phyloP scores from a whole-genome alignment of 2,888 invertebrate species.

The Barypeithes pellucidus region DNA sequence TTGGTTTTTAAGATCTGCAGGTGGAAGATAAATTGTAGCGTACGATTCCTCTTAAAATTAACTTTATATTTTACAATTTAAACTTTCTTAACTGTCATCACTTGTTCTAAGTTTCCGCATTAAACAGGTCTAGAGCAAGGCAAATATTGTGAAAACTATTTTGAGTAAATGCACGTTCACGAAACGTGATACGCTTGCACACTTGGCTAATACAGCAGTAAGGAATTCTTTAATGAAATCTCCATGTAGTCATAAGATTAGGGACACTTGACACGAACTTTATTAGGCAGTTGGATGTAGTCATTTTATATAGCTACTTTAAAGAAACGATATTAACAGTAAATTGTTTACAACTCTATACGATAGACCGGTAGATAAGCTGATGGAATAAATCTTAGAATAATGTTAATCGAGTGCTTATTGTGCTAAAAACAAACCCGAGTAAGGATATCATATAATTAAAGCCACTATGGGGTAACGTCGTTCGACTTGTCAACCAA shows the following conservation, averaged over 20 bases:
- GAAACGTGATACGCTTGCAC: constrained; percentile 21
- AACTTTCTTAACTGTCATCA: constrained; percentile 10
- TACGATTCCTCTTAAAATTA: background rate
- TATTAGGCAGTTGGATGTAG: constrained; percentile 3
- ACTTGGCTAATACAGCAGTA: constrained; percentile 6
- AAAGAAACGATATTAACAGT: background rate
- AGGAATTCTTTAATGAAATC: constrained; percentile 13
- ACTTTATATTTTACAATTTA: background rate
- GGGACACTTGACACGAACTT: background rate
- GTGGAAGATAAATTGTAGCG: too few relatives aligned
- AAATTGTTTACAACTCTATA: too few relatives aligned
- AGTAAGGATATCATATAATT: too few relatives aligned
- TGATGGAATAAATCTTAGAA: too few relatives aligned
- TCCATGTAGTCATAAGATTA: constrained; percentile 1
- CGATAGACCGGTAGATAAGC: too few relatives aligned
- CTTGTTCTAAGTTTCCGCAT: background rate
- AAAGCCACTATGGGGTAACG: too few relatives aligned
- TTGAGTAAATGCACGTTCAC: constrained; percentile 13
- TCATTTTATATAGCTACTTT: background rate
- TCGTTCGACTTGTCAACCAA: too few relatives aligned
- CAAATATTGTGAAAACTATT: constrained; percentile 17
- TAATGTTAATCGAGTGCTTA: too few relatives aligned
- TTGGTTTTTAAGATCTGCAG: too few relatives aligned
- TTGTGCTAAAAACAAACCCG: too few relatives aligned
- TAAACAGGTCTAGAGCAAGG: constrained; percentile 3